Evolutionary conservation across 1,140 invertebrate genomes (phyloP), one percentile per base, ranked within the genome.

Genomic region (Oppia nitens): DNA sequence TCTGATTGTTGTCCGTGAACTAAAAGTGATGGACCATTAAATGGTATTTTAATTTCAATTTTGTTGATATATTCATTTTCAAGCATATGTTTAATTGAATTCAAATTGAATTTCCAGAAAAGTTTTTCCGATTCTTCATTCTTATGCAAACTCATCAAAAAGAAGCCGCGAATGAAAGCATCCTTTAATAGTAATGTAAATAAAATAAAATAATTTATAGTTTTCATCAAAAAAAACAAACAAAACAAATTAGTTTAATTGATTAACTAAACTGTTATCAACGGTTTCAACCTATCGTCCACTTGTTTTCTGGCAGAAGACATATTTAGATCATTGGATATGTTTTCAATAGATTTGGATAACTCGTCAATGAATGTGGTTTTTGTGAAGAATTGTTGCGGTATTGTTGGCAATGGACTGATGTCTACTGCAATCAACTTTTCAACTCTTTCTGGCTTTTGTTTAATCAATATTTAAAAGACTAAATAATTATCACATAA

Each of bases 381-480:
- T 6, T 40, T 40, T 17, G 17, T 9, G 17, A 40, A 40, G 32
- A 40, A 40, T 9, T 6, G 6, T 17, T 6, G 17, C 6, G 32
- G 32, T 40, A 40, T 40, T 17, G 32, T 9, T 9, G 32, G 17
- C 20, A 57, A 20, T 21, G 56, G 56, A 11, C 11, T 20, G 12
- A 57, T 45, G 27, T 57, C 56, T 6, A 52, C 56, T 21, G 48
- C 20, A 24, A 57, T 49, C 25, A 57, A 27, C 50, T 48, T 48
- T 12, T 57, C 56, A 2, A 57, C 24, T 28, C 26, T 48, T 17
- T 57, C 56, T 3, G 56, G 56, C 56, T 48, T n/a, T 17, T 23
- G 9, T 12, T n/a, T 9, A 49, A 56, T 21, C 14, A 49, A 56
- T 47, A 25, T n/a, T 14, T 14, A n/a, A 27, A 54, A 52, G 11